Evolutionary conservation across 2,797 vertebrate species (phyloP).

Genomic region (Onychomys arenicola): DNA sequence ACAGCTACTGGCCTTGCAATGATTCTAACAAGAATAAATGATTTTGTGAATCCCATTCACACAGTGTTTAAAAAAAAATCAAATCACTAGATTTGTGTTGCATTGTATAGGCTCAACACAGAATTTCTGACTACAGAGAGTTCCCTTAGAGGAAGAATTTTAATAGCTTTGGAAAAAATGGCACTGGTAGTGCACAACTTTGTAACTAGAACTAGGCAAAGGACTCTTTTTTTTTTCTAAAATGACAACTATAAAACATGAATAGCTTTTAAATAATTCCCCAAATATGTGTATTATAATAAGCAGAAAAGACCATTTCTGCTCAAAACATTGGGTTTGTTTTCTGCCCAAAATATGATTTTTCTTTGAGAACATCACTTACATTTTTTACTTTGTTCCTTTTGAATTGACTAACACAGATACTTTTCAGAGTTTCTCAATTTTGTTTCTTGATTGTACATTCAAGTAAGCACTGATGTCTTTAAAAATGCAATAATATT

Average conservation of each 20-base stretch:
- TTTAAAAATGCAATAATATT: background rate
- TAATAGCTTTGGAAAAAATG: background rate
- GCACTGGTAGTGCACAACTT: constrained; percentile 32
- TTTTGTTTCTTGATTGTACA: constrained; percentile 21
- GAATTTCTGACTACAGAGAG: constrained; percentile 24
- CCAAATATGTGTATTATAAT: background rate
- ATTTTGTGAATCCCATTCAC: constrained; percentile 22
- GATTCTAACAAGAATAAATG: constrained; percentile 50
- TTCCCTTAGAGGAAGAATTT: constrained; percentile 2
- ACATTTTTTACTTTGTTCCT: constrained; percentile 18
- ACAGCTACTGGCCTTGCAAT: constrained; percentile 17
- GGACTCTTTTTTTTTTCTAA: constrained; percentile 47
- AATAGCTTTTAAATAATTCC: constrained; percentile 23
- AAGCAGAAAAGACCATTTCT: constrained; percentile 22
- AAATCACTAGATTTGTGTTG: constrained; percentile 21
- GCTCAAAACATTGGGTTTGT: background rate
- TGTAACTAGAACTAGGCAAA: constrained; percentile 18
- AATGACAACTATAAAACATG: constrained; percentile 35
- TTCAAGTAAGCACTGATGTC: background rate
- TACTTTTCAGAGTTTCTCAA: background rate
- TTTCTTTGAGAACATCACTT: background rate
- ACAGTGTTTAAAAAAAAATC: background rate
- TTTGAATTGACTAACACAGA: background rate
- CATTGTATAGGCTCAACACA: constrained; percentile 28
- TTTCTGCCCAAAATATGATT: background rate